Evolutionary conservation across 1,140 invertebrate species (phyloP).

Genomic region (Littorina saxatilis): DNA sequence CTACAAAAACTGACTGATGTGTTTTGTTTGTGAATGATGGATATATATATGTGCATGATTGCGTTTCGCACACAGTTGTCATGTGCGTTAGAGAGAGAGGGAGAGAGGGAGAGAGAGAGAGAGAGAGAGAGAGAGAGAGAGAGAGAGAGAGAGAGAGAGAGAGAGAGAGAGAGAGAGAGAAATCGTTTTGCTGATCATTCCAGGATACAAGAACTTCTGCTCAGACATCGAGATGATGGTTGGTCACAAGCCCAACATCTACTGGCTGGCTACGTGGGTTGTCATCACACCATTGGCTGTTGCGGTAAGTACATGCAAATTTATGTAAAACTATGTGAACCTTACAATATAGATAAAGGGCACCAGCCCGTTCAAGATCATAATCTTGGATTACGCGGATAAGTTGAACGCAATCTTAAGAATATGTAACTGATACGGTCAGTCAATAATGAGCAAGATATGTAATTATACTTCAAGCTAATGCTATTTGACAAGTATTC

Average conservation of each 20-base stretch:
- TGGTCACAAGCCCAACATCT: constrained; percentile 78
- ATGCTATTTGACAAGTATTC: too few relatives aligned
- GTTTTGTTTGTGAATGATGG: too few relatives aligned
- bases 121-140: constrained; percentile 29
- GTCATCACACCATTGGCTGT: constrained; percentile 59
- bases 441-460: too few relatives aligned
- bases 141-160: neutral
- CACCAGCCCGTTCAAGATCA: neutral
- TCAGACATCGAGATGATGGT: constrained; percentile 83
- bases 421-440: too few relatives aligned
- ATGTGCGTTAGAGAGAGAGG: too few relatives aligned
- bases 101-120: constrained; percentile 5
- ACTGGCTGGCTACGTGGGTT: constrained; percentile 72
- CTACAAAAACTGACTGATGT: too few relatives aligned
- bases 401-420: neutral
- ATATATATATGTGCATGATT: too few relatives aligned
- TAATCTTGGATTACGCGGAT: neutral
- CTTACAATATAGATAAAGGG: neutral
- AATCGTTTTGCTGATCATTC: neutral
- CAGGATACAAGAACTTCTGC: constrained; percentile 74
- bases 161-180: neutral
- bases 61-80: too few relatives aligned
- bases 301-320: constrained; percentile 54
- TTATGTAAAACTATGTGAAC: too few relatives aligned
- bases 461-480: too few relatives aligned